Evolutionary conservation across 2,888 invertebrate species (phyloP).

Genomic region (Archips xylosteana): DNA sequence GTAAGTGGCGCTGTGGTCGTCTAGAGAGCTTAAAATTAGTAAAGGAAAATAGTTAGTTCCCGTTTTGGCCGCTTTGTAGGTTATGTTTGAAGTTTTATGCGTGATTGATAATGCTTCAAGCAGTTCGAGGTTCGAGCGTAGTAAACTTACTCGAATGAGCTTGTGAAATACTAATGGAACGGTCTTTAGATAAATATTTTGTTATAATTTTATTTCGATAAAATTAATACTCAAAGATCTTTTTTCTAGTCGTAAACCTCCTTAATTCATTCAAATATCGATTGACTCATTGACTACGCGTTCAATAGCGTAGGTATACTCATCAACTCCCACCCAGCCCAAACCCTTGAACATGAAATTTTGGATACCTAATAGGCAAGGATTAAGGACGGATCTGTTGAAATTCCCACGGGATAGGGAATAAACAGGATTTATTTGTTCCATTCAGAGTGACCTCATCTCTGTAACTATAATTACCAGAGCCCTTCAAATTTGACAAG

Average conservation of each 20-base stretch:
- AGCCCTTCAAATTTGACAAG: too few species aligned
- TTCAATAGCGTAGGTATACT: too few species aligned
- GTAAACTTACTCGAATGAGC: constrained; percentile 12
- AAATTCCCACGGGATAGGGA: too few species aligned
- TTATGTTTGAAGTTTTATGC: constrained; percentile 20
- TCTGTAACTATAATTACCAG: too few species aligned
- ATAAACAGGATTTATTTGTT: too few species aligned
- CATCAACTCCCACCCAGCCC: too few species aligned
- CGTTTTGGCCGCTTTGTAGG: neutral
- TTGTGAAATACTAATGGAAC: constrained; percentile 16
- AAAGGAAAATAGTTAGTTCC: constrained; percentile 7
- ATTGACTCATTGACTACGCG: too few species aligned
- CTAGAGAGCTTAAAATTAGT: constrained; percentile 10
- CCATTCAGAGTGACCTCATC: too few species aligned
- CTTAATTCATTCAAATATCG: neutral
- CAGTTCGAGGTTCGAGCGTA: constrained; percentile 13
- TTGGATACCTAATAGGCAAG: too few species aligned
- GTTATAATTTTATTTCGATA: neutral
- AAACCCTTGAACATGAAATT: too few species aligned
- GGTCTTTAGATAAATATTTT: constrained; percentile 4
- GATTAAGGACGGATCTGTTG: too few species aligned
- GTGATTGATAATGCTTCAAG: constrained; percentile 31
- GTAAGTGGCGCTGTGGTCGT: constrained; percentile 12
- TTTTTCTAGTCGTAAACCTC: neutral
- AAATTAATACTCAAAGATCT: neutral